Evolutionary conservation across 2,113 vertebrate genomes (phyloP).

Genomic region (Hypocryptadius cinnamomeus): DNA sequence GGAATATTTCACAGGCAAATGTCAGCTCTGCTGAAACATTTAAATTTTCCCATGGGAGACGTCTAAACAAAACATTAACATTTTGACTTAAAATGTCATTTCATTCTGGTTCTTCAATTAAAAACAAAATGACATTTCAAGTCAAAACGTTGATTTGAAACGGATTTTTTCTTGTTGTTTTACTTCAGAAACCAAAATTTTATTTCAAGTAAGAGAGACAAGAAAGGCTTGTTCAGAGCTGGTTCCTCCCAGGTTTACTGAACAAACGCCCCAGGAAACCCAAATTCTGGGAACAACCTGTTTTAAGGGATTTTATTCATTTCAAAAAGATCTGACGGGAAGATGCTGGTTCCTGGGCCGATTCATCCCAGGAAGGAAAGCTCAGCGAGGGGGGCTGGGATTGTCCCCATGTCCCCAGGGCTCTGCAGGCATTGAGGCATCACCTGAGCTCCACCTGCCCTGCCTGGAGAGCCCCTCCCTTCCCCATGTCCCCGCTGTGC

Average conservation of each 20-base stretch:
- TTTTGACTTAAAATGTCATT: constrained; percentile 58
- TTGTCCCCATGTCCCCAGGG: rapidly evolving
- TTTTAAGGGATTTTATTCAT: background rate
- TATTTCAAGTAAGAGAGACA: background rate
- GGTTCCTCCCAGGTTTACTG: background rate
- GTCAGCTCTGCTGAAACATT: constrained; percentile 18
- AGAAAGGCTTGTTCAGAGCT: background rate
- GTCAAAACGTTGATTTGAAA: constrained; percentile 20
- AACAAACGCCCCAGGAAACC: background rate
- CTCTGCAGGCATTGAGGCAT: background rate
- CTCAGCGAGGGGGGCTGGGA: background rate
- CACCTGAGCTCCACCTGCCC: background rate
- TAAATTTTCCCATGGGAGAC: constrained; percentile 11
- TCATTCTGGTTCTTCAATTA: constrained; percentile 36
- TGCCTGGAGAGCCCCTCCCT: background rate
- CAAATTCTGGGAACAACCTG: background rate
- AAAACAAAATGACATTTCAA: constrained; percentile 60
- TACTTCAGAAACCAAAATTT: background rate
- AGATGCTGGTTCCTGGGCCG: background rate
- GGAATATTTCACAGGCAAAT: background rate
- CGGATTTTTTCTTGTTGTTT: background rate
- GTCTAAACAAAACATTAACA: constrained; percentile 56
- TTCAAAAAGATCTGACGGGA: background rate
- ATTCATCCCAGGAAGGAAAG: background rate
- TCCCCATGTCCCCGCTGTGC: background rate